Percentiles rank a stretch among this genome's conserved stretches.
phyloP scores from a whole-genome alignment of 1,140 invertebrate genomes.

The Zaprionus capensis region DNA sequence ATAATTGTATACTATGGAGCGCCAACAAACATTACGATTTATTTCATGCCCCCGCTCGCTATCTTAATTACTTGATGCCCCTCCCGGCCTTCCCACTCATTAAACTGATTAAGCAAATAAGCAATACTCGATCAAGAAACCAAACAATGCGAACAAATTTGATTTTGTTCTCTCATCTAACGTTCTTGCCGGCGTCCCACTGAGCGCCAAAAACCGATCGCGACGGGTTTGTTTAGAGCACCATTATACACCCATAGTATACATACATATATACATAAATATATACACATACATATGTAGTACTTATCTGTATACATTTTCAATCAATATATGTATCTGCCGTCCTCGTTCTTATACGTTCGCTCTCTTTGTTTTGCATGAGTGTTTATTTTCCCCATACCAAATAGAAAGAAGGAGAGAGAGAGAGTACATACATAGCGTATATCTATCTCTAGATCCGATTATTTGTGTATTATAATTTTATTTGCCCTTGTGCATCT shows the following conservation, averaged over 20 bases:
- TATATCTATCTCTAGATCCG: neutral
- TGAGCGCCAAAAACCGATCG: constrained; percentile 24
- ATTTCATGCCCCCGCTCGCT: constrained; percentile 54
- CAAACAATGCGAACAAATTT: constrained; percentile 61
- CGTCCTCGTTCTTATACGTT: constrained; percentile 2
- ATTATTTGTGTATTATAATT: constrained; percentile 15
- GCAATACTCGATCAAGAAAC: constrained; percentile 52
- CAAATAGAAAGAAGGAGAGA: neutral
- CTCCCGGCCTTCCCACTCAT: neutral
- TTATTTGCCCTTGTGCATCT: constrained; percentile 14
- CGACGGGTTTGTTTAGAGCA: constrained; percentile 33
- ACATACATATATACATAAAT: neutral
- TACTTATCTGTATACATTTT: constrained; percentile 21
- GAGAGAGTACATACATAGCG: neutral
- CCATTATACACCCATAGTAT: constrained; percentile 3
- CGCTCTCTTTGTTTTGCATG: constrained; percentile 39
- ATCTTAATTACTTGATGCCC: constrained; percentile 28
- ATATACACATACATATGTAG: neutral
- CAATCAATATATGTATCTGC: constrained; percentile 2
- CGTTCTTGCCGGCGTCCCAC: constrained; percentile 32
- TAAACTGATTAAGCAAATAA: constrained; percentile 54
- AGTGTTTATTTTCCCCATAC: neutral
- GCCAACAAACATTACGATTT: constrained; percentile 47
- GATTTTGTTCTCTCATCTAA: constrained; percentile 27
- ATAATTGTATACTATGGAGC: constrained; percentile 10